These are phyloP conservation scores for Drosophila lacicola DNA, from an alignment of 2,888 invertebrate genomes.

Conservation along the genomic window DNA sequence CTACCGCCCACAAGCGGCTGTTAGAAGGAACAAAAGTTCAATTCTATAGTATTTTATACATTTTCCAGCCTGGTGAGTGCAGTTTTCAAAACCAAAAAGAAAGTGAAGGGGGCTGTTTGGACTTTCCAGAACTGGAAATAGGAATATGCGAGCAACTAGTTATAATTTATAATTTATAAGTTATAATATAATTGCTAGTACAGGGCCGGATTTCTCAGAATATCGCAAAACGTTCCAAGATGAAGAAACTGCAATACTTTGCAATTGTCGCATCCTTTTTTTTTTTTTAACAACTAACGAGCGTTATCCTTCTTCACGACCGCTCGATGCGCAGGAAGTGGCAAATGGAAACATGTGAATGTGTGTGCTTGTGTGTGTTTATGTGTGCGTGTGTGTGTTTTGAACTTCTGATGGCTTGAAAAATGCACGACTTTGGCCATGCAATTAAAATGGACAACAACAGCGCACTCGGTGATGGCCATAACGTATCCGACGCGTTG, in stretches of 20 bases:
- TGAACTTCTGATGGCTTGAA: slow-evolving; percentile 33
- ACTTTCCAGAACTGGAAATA: too few species aligned
- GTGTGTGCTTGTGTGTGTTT: neutral
- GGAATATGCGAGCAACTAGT: too few species aligned
- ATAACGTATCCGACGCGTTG: slow-evolving; percentile 36
- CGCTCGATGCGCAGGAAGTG: neutral
- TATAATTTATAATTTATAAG: too few species aligned
- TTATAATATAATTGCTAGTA: too few species aligned
- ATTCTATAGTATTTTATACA: too few species aligned
- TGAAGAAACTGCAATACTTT: neutral
- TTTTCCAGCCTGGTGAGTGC: too few species aligned
- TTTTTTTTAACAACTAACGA: slow-evolving; percentile 4
- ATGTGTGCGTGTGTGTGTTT: slow-evolving; percentile 4
- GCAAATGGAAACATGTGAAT: slow-evolving; percentile 1
- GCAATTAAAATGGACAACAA: slow-evolving; percentile 56
- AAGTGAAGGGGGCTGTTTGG: too few species aligned
- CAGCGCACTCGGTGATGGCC: slow-evolving; percentile 19
- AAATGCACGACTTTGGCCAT: slow-evolving; percentile 44
- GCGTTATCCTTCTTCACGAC: slow-evolving; percentile 1
- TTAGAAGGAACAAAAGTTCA: too few species aligned
- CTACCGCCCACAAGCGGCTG: too few species aligned
- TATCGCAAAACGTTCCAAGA: neutral
- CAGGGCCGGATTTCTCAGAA: too few species aligned
- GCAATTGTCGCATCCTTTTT: neutral
- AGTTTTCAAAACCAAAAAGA: too few species aligned